Evolutionary conservation across 2,888 invertebrate species (phyloP).

Genomic region (Phania funesta): DNA sequence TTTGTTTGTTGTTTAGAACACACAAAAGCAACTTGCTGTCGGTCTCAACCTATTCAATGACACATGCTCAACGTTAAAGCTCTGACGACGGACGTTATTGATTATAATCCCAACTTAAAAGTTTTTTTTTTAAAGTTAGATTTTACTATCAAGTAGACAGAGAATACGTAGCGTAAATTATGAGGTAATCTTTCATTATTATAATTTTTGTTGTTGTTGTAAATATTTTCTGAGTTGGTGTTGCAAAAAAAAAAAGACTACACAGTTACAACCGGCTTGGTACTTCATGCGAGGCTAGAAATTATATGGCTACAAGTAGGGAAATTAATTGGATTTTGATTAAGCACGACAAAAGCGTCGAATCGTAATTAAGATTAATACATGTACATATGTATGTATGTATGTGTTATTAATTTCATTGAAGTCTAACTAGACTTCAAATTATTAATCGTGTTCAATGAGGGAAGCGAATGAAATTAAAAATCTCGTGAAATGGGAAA

Average conservation of each 20-base stretch:
- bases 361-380: background rate
- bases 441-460: background rate
- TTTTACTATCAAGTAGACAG: background rate
- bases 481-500: background rate
- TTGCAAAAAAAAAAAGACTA: background rate
- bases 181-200: conserved; percentile 42
- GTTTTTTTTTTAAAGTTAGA: background rate
- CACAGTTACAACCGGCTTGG: background rate
- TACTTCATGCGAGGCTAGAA: background rate
- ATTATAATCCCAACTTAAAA: conserved; percentile 4
- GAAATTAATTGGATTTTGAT: conserved; percentile 1
- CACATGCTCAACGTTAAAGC: background rate
- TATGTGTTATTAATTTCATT: conserved; percentile 15
- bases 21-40: background rate
- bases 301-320: background rate
- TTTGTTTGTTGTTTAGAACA: background rate
- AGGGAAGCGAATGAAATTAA: background rate
- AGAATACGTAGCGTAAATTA: background rate
- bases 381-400: background rate
- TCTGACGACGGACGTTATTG: background rate
- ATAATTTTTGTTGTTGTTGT: background rate
- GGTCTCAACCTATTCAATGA: background rate
- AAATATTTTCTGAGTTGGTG: background rate
- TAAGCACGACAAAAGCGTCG: background rate
- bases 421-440: background rate